These are phyloP conservation scores for Parnassius orleans DNA, from an alignment of 2,888 invertebrate genomes.

Conservation along the genomic window DNA sequence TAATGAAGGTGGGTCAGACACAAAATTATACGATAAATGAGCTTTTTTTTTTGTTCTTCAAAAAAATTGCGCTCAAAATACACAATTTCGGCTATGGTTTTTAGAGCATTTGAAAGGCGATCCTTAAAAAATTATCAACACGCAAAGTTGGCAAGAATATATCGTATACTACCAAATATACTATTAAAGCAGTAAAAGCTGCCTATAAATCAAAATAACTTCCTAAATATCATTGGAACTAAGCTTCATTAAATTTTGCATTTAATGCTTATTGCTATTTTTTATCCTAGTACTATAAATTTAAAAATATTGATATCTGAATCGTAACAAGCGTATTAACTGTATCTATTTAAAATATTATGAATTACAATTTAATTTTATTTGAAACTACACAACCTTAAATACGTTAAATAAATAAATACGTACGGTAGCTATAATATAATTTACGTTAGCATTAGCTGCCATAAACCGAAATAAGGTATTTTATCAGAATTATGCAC, in stretches of 20 bases:
- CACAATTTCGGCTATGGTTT: too few species aligned
- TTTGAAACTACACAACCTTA: too few species aligned
- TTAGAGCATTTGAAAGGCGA: not conserved
- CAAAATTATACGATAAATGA: too few species aligned
- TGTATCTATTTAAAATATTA: not conserved
- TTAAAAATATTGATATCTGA: not conserved
- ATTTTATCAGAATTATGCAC: too few species aligned
- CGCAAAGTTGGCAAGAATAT: conserved; percentile 27
- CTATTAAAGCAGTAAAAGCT: conserved; percentile 10
- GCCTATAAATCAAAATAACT: not conserved
- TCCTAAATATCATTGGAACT: conserved; percentile 14
- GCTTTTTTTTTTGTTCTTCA: too few species aligned
- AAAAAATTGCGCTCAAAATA: too few species aligned
- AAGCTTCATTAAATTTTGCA: conserved; percentile 9
- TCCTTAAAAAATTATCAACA: not conserved
- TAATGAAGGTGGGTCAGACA: too few species aligned
- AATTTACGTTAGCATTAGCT: too few species aligned
- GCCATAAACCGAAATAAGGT: too few species aligned
- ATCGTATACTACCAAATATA: conserved; percentile 24
- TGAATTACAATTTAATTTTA: too few species aligned
- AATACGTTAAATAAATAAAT: too few species aligned
- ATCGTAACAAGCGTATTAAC: conserved; percentile 16
- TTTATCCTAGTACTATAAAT: not conserved
- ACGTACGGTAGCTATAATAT: too few species aligned
- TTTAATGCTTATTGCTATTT: not conserved